These are phyloP conservation scores for Aphidius ervi DNA, from an alignment of 1,140 invertebrate genomes.

Conservation along the genomic window DNA sequence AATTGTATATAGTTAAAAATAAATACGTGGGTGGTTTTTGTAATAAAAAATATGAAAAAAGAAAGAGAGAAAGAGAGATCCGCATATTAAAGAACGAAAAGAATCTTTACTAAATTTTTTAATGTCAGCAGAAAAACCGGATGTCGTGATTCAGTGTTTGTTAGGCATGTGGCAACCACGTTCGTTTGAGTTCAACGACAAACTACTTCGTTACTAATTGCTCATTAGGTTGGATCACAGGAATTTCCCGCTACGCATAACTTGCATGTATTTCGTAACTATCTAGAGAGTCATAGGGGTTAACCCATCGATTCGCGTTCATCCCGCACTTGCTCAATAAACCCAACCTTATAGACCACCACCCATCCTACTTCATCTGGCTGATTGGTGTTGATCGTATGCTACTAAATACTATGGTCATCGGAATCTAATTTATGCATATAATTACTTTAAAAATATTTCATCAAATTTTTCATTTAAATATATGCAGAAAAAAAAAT, in stretches of 20 bases:
- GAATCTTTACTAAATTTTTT: slow-evolving; percentile 16
- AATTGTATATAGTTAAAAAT: neutral
- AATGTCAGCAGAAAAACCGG: slow-evolving; percentile 10
- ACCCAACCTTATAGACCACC: too few relatives aligned
- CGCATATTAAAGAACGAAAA: neutral
- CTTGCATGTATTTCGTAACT: neutral
- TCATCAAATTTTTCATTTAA: too few relatives aligned
- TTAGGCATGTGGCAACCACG: slow-evolving; percentile 19
- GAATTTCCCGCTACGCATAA: slow-evolving; percentile 24
- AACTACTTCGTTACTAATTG: slow-evolving; percentile 33
- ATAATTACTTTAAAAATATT: too few relatives aligned
- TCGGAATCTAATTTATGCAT: too few relatives aligned
- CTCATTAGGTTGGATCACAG: slow-evolving; percentile 36
- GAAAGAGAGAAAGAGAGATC: neutral
- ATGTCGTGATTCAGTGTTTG: slow-evolving; percentile 13
- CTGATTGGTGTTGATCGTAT: too few relatives aligned
- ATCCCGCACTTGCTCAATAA: too few relatives aligned
- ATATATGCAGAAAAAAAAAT: too few relatives aligned
- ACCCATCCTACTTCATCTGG: too few relatives aligned
- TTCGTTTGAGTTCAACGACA: slow-evolving; percentile 10
- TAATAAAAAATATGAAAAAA: too few relatives aligned
- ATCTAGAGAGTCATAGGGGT: neutral
- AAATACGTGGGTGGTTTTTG: too few relatives aligned
- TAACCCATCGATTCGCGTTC: too few relatives aligned
- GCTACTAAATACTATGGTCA: too few relatives aligned